A percentile compares a stretch with the other conserved stretches of the same genome.
Conservation (phyloP, 2,888 invertebrate species). For the Dryocosmus kuriphilus region DNA sequence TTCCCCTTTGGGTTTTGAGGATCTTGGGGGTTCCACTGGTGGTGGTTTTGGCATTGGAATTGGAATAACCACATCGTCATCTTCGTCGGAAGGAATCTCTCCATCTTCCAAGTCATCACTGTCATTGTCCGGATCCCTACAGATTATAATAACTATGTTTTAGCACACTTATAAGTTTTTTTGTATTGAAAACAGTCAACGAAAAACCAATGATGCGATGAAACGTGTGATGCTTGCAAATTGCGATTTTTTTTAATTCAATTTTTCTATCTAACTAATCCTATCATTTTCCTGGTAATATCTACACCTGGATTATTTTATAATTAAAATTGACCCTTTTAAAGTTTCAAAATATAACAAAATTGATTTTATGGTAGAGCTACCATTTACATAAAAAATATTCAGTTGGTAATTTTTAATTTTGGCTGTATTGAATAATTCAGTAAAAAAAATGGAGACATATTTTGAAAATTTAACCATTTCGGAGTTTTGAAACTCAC, state of each 20-base stretch:
- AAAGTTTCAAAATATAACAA: too few species aligned
- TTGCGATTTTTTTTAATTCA: neutral
- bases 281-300: neutral
- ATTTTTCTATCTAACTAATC: neutral
- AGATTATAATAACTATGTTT: conserved; percentile 34
- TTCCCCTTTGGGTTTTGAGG: conserved; percentile 72
- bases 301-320: neutral
- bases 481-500: conserved; percentile 24
- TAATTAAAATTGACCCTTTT: neutral
- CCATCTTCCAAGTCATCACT: conserved; percentile 91
- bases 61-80: conserved; percentile 76
- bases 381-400: too few species aligned
- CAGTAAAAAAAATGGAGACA: neutral
- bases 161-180: neutral
- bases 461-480: neutral
- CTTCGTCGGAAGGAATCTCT: conserved; percentile 87
- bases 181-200: neutral
- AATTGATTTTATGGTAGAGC: too few species aligned
- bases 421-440: neutral
- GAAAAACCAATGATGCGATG: conserved; percentile 5
- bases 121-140: conserved; percentile 60
- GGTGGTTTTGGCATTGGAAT: conserved; percentile 55
- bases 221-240: neutral
- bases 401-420: neutral
- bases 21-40: conserved; percentile 59